Conservation (phyloP, 2,797 vertebrate species). For the Sebastes cheni region DNA sequence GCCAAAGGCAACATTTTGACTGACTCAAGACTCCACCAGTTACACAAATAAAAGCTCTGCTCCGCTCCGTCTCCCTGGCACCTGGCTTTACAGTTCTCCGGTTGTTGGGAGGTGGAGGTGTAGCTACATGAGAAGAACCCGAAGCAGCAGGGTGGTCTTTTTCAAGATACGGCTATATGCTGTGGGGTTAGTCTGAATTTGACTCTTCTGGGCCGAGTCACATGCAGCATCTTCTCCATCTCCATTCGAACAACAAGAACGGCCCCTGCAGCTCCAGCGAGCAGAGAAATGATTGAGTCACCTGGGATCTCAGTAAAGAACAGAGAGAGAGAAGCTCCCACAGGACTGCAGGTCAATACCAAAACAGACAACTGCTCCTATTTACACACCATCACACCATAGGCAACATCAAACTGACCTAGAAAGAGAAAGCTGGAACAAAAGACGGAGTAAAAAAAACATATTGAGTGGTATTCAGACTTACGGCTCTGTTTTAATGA, state of each 20-base stretch:
- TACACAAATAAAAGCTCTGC: background rate
- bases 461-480: constrained; percentile 22
- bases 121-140: constrained; percentile 20
- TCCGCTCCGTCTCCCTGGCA: background rate
- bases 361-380: constrained; percentile 63
- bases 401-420: constrained; percentile 51
- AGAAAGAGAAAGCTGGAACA: constrained; percentile 49
- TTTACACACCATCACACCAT: constrained; percentile 52
- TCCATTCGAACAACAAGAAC: constrained; percentile 34
- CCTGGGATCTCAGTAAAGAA: constrained; percentile 66
- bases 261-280: constrained; percentile 37
- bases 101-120: background rate
- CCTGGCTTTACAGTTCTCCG: background rate
- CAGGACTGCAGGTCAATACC: constrained; percentile 61
- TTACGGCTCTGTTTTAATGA: constrained; percentile 51
- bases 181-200: constrained; percentile 35
- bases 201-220: constrained; percentile 11
- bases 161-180: constrained; percentile 34
- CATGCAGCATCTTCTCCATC: constrained; percentile 14
- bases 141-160: constrained; percentile 61
- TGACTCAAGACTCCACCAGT: background rate
- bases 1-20: constrained; percentile 22
- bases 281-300: constrained; percentile 57
- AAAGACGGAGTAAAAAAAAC: constrained; percentile 19
- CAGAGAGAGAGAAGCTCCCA: constrained; percentile 51